These are phyloP conservation scores for Thunnus thynnus DNA, from an alignment of 2,113 vertebrate species.

Conservation along the genomic window DNA sequence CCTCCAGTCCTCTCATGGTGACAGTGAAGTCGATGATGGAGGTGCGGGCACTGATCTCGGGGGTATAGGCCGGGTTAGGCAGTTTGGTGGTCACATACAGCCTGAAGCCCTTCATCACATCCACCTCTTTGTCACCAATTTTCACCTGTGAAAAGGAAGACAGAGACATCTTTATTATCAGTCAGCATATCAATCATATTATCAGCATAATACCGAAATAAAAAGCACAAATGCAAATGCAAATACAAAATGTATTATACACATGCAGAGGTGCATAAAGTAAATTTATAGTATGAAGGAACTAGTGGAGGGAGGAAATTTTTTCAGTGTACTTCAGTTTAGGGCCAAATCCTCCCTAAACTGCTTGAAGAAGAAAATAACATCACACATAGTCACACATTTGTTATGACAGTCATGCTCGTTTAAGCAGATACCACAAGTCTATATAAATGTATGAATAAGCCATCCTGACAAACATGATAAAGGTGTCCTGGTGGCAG, in stretches of 20 bases:
- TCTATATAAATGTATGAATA: neutral
- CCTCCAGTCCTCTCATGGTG: slow-evolving; percentile 95
- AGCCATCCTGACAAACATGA: neutral
- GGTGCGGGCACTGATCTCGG: slow-evolving; percentile 94
- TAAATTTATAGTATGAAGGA: neutral
- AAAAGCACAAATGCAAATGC: neutral
- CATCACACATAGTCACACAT: neutral
- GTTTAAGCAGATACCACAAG: neutral
- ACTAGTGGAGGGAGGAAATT: no score
- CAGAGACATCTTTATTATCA: neutral
- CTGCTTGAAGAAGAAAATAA: neutral
- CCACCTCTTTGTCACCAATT: slow-evolving; percentile 95
- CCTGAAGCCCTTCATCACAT: slow-evolving; percentile 93
- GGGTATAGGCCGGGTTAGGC: slow-evolving; percentile 94
- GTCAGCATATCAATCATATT: neutral
- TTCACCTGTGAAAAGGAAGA: slow-evolving; percentile 89
- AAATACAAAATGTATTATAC: neutral
- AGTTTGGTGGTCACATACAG: slow-evolving; percentile 96
- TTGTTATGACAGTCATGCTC: neutral
- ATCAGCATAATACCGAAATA: neutral
- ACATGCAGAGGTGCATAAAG: neutral
- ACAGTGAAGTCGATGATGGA: slow-evolving; percentile 97
- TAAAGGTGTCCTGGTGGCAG: neutral
- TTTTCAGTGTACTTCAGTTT: no score
- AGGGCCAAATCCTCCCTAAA: neutral